Conservation (phyloP, 2,797 vertebrate genomes). For the Lithobates sylvaticus region DNA sequence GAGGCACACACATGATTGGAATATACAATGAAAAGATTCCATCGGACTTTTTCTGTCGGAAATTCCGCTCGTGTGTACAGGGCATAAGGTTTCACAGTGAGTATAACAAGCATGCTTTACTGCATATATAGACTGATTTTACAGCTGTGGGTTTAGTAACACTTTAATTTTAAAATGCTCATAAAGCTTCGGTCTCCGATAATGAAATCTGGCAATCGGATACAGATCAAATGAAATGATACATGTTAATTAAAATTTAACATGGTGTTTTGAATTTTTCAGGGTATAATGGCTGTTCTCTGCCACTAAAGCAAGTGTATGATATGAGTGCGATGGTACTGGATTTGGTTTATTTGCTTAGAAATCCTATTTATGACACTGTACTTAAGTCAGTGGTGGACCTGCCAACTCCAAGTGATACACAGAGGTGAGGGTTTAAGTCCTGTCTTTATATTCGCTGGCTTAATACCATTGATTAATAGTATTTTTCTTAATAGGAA, state of each 20-base stretch:
- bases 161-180: neutral
- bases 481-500: conserved; percentile 75
- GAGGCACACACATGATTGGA: too few relatives aligned
- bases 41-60: too few relatives aligned
- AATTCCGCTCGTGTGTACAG: too few relatives aligned
- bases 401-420: conserved; percentile 75
- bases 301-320: conserved; percentile 77
- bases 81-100: too few relatives aligned
- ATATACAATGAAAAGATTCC: too few relatives aligned
- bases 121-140: too few relatives aligned
- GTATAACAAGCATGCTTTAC: too few relatives aligned
- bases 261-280: neutral
- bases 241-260: too few relatives aligned
- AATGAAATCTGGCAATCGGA: neutral
- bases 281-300: conserved; percentile 87
- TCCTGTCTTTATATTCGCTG: neutral
- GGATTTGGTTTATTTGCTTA: conserved; percentile 84
- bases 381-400: conserved; percentile 79
- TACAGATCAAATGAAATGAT: too few relatives aligned
- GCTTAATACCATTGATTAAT: neutral
- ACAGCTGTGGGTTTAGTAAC: too few relatives aligned
- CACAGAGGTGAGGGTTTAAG: conserved; percentile 83
- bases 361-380: conserved; percentile 80
- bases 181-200: neutral
- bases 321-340: conserved; percentile 82